A percentile compares a stretch with the other conserved stretches of the same genome.
phyloP scores from a whole-genome alignment of 2,113 vertebrate species.

The Gambusia holbrooki region DNA sequence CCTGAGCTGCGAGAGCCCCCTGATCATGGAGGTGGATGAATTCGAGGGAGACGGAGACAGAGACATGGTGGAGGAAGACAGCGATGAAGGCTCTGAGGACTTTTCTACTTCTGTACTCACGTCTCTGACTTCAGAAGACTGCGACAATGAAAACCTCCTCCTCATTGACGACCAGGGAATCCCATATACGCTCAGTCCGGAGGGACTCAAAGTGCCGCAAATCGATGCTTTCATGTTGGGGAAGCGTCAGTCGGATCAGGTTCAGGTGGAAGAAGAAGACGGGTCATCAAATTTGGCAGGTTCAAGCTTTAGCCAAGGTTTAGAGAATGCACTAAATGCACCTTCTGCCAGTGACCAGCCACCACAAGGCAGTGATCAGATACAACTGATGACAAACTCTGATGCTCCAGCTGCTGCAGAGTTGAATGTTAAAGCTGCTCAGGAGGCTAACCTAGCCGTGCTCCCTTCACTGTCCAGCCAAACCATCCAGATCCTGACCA shows the following conservation, averaged over 20 bases:
- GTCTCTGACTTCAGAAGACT: slow-evolving; percentile 52
- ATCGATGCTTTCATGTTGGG: slow-evolving; percentile 48
- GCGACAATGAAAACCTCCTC: slow-evolving; percentile 68
- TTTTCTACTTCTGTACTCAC: slow-evolving; percentile 49
- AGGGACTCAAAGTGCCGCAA: slow-evolving; percentile 80
- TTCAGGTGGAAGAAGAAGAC: slow-evolving; percentile 26
- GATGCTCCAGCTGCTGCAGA: slow-evolving; percentile 18
- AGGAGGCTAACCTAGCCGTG: slow-evolving; percentile 31
- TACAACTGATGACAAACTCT: slow-evolving; percentile 10
- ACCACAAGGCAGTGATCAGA: slow-evolving; percentile 29
- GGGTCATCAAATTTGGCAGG: slow-evolving; percentile 7
- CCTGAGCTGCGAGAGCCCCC: slow-evolving; percentile 63
- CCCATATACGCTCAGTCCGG: slow-evolving; percentile 78
- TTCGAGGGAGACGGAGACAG: slow-evolving; percentile 77
- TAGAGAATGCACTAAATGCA: slow-evolving; percentile 41
- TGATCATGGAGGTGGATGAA: slow-evolving; percentile 84
- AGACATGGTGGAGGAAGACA: slow-evolving; percentile 76
- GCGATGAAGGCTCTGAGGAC: slow-evolving; percentile 37
- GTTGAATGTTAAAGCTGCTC: slow-evolving; percentile 5
- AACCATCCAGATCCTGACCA: slow-evolving; percentile 73
- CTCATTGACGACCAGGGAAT: slow-evolving; percentile 83
- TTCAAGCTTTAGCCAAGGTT: slow-evolving; percentile 52
- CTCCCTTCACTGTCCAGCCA: slow-evolving; percentile 43
- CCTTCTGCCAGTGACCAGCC: slow-evolving; percentile 38
- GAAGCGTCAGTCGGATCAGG: slow-evolving; percentile 24